Percentiles rank a stretch among this genome's conserved stretches.
Conservation (phyloP, 2,113 vertebrate genomes). For the Turnix velox region DNA sequence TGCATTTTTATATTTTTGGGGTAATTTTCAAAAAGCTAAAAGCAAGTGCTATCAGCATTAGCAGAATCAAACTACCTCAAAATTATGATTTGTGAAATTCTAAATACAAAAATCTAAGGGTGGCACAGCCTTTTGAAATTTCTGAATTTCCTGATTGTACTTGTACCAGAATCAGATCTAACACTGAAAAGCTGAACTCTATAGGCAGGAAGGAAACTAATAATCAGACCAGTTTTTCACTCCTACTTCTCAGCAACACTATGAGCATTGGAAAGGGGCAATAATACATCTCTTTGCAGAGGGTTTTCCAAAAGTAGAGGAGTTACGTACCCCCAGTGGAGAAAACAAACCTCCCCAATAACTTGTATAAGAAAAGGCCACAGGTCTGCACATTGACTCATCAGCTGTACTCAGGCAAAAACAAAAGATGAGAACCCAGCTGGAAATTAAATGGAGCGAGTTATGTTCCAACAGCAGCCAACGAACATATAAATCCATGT, state of each 20-base stretch:
- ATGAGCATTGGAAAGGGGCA: neutral
- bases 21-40: neutral
- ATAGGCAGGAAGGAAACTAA: neutral
- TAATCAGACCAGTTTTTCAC: neutral
- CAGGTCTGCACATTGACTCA: neutral
- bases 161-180: neutral
- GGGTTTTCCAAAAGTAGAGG: neutral
- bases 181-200: neutral
- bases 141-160: neutral
- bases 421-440: neutral
- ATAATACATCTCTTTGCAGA: neutral
- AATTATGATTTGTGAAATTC: neutral
- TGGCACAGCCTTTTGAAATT: neutral
- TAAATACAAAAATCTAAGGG: neutral
- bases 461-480: neutral
- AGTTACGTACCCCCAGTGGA: neutral
- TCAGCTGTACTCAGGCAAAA: neutral
- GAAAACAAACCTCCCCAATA: neutral
- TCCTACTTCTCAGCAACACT: neutral
- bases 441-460: neutral
- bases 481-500: neutral
- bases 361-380: neutral
- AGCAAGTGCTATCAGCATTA: neutral
- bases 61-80: neutral
- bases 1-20: neutral